Evolutionary conservation across 2,888 invertebrate species (phyloP).

Genomic region (Phoenoteleia sp.): DNA sequence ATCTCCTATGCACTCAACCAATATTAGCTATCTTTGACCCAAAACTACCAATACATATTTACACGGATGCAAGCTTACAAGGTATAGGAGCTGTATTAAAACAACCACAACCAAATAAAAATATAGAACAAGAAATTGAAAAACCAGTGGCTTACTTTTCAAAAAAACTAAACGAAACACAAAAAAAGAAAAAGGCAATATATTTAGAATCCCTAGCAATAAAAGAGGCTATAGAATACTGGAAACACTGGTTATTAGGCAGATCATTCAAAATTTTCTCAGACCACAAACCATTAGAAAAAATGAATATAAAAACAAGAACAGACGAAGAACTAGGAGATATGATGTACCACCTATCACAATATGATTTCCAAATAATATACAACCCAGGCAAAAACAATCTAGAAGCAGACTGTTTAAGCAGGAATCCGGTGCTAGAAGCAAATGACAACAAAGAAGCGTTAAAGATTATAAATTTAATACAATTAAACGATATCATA

Average conservation of each 20-base stretch:
- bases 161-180: slow-evolving; percentile 64
- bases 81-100: slow-evolving; percentile 76
- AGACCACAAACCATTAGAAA: slow-evolving; percentile 27
- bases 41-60: slow-evolving; percentile 73
- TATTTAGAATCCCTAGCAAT: slow-evolving; percentile 76
- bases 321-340: slow-evolving; percentile 20
- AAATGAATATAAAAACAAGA: slow-evolving; percentile 15
- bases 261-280: slow-evolving; percentile 7
- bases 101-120: too few species aligned
- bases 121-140: slow-evolving; percentile 61
- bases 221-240: slow-evolving; percentile 74
- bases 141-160: slow-evolving; percentile 71
- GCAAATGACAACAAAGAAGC: neutral
- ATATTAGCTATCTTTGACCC: slow-evolving; percentile 76
- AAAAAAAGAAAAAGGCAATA: slow-evolving; percentile 71
- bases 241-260: slow-evolving; percentile 72
- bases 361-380: neutral
- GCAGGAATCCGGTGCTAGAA: neutral
- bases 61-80: slow-evolving; percentile 75
- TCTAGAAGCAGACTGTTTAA: neutral
- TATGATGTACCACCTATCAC: slow-evolving; percentile 9
- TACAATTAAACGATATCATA: neutral
- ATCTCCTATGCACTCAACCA: slow-evolving; percentile 76
- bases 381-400: neutral
- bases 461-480: neutral